These are phyloP conservation scores for Ceraclea dissimilis DNA, from an alignment of 2,888 invertebrate species.

Conservation along the genomic window DNA sequence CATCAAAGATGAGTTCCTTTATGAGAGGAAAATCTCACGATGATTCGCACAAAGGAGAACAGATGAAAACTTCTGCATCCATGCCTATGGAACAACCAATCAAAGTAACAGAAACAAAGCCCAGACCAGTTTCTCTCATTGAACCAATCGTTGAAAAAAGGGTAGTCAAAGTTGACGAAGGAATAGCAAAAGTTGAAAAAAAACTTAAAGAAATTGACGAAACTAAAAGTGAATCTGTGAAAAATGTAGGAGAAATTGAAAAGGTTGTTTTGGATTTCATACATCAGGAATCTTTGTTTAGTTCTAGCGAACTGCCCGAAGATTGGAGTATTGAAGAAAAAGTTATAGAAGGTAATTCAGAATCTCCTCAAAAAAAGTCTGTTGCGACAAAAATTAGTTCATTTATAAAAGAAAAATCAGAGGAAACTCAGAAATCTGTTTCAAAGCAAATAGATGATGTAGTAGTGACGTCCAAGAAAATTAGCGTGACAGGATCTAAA, in stretches of 20 bases:
- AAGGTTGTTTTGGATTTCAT: background rate
- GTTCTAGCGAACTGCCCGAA: background rate
- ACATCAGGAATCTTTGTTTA: background rate
- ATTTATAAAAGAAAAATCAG: too few relatives aligned
- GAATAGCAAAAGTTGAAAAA: background rate
- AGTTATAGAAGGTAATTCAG: background rate
- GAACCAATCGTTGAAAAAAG: background rate
- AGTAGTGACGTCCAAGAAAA: too few relatives aligned
- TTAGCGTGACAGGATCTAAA: too few relatives aligned
- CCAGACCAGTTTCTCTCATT: background rate
- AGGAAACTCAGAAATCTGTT: too few relatives aligned
- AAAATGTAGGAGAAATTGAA: background rate
- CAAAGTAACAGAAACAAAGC: background rate
- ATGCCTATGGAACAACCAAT: background rate
- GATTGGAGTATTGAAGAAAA: background rate
- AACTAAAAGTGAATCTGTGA: background rate
- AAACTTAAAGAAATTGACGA: background rate
- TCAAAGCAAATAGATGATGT: too few relatives aligned
- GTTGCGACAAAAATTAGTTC: too few relatives aligned
- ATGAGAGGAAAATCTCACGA: background rate
- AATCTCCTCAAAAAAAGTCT: background rate
- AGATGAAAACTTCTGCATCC: background rate
- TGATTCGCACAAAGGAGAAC: background rate
- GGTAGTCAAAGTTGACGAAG: background rate
- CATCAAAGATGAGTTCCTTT: background rate